These are phyloP conservation scores for Drosophila parthenogenetica DNA, from an alignment of 2,888 invertebrate species.

Conservation along the genomic window DNA sequence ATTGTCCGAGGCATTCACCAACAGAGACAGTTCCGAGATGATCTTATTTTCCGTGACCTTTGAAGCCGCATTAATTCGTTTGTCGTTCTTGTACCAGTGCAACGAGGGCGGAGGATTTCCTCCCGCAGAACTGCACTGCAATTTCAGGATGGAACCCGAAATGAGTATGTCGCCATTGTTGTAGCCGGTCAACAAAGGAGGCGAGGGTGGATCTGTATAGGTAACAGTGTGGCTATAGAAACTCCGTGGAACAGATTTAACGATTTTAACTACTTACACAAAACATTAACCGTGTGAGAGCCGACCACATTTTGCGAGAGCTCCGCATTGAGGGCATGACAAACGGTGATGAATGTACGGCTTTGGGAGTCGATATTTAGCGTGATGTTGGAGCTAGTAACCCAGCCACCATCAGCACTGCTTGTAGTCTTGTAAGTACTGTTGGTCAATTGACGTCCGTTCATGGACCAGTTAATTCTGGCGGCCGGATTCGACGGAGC, in stretches of 20 bases:
- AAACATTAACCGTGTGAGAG: conserved; percentile 82
- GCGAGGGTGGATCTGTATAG: conserved; percentile 79
- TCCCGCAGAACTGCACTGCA: conserved; percentile 81
- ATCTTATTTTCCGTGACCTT: conserved; percentile 80
- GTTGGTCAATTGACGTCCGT: conserved; percentile 79
- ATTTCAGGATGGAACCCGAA: conserved; percentile 82
- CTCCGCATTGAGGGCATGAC: conserved; percentile 82
- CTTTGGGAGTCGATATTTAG: conserved; percentile 79
- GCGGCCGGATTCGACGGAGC: conserved; percentile 83
- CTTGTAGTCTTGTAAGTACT: conserved; percentile 72
- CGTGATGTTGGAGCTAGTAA: conserved; percentile 81
- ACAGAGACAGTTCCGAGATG: conserved; percentile 76
- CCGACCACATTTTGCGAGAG: conserved; percentile 83
- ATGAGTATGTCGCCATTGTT: conserved; percentile 82
- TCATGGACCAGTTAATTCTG: conserved; percentile 82
- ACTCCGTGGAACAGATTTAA: not conserved
- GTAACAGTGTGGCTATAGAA: conserved; percentile 15
- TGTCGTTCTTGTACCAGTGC: conserved; percentile 83
- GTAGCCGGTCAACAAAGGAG: conserved; percentile 80
- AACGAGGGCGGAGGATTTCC: conserved; percentile 81
- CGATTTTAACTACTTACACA: conserved; percentile 74
- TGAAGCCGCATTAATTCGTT: conserved; percentile 78
- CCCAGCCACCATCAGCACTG: conserved; percentile 80
- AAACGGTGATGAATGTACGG: conserved; percentile 80
- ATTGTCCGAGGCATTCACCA: conserved; percentile 83